phyloP scores from a whole-genome alignment of 2,113 vertebrate genomes.

The Struthidea cinerea region DNA sequence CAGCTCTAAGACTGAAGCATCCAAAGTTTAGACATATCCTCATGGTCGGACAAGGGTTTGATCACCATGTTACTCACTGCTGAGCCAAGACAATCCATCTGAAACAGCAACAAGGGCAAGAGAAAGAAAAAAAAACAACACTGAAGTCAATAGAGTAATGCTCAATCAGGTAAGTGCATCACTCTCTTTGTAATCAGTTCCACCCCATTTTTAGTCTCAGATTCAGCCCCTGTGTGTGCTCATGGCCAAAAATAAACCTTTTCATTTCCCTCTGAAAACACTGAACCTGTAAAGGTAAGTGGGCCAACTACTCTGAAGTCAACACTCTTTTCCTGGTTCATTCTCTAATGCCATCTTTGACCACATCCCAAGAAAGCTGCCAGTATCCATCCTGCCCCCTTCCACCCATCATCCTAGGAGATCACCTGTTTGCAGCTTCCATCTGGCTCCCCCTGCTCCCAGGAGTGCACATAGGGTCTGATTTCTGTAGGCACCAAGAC shows the following conservation, averaged over 20 bases:
- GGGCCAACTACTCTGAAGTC: background rate
- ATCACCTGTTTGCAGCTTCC: background rate
- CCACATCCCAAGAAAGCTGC: background rate
- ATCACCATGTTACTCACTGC: background rate
- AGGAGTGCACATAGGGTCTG: background rate
- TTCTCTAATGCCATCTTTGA: background rate
- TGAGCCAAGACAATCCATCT: background rate
- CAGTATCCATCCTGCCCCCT: background rate
- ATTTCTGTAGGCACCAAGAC: background rate
- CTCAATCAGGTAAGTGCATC: background rate
- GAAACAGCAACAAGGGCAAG: background rate
- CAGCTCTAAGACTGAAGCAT: background rate
- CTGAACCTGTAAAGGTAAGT: background rate
- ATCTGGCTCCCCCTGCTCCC: background rate
- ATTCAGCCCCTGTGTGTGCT: background rate
- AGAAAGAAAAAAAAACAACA: background rate
- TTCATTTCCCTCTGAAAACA: background rate
- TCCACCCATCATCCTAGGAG: background rate
- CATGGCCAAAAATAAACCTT: background rate
- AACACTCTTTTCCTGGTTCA: background rate
- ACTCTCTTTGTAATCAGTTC: background rate
- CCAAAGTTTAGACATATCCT: background rate
- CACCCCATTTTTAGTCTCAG: background rate
- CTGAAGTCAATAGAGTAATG: background rate
- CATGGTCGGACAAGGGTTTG: fast-evolving